Percentiles rank a stretch among this genome's conserved stretches.
phyloP scores from a whole-genome alignment of 2,113 vertebrate genomes.

The Carettochelys insculpta region DNA sequence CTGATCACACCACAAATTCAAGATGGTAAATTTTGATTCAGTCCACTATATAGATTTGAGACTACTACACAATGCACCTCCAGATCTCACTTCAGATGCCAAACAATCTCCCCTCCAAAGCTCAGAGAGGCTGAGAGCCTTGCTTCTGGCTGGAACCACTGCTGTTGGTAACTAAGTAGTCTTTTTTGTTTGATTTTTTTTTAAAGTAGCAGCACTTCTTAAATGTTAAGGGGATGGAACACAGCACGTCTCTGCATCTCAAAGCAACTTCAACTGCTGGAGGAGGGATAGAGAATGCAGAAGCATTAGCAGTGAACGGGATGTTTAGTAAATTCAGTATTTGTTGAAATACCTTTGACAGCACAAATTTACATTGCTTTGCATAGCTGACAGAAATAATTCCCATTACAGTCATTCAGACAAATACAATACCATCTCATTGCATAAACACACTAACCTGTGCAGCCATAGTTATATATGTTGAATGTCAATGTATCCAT shows the following conservation, averaged over 20 bases:
- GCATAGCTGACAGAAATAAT: not conserved
- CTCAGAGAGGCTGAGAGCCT: not conserved
- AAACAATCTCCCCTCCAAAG: not conserved
- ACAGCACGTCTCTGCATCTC: not conserved
- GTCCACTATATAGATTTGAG: not conserved
- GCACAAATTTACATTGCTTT: not conserved
- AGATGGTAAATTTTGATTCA: not conserved
- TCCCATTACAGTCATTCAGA: not conserved
- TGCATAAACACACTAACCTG: slow-evolving; percentile 74
- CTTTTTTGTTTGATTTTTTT: no score
- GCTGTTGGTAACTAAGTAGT: rapidly evolving
- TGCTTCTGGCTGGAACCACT: not conserved
- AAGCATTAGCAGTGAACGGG: not conserved
- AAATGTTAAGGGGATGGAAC: rapidly evolving
- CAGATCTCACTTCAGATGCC: not conserved
- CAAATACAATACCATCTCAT: rapidly evolving
- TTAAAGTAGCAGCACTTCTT: not conserved
- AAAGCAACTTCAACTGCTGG: not conserved
- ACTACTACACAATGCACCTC: not conserved
- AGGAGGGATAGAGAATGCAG: not conserved
- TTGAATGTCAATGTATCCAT: slow-evolving; percentile 89
- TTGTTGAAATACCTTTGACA: not conserved
- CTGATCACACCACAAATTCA: not conserved
- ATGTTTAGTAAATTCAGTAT: not conserved
- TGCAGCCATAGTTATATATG: slow-evolving; percentile 94